These are phyloP conservation scores for Pyrocoelia pectoralis DNA, from an alignment of 2,888 invertebrate species.

Conservation along the genomic window DNA sequence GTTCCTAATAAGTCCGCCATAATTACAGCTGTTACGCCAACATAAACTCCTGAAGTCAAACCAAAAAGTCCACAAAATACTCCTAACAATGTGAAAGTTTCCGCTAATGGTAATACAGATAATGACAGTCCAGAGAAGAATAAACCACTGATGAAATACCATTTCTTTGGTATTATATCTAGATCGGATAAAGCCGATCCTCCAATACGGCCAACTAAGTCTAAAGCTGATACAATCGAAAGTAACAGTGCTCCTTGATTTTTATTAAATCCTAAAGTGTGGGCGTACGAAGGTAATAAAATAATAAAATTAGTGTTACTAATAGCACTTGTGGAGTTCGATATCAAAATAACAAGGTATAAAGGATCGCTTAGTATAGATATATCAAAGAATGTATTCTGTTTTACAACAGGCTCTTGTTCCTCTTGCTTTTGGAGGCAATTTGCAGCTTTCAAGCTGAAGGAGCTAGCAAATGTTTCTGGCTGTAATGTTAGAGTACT, in stretches of 20 bases:
- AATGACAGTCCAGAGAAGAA: slow-evolving; percentile 80
- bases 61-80: slow-evolving; percentile 81
- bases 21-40: slow-evolving; percentile 85
- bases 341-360: slow-evolving; percentile 82
- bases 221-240: slow-evolving; percentile 82
- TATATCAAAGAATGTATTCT: slow-evolving; percentile 74
- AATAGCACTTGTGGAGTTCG: slow-evolving; percentile 86
- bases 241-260: slow-evolving; percentile 75
- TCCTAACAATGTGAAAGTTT: slow-evolving; percentile 70
- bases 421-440: slow-evolving; percentile 59
- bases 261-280: slow-evolving; percentile 74
- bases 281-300: slow-evolving; percentile 79
- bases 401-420: slow-evolving; percentile 56
- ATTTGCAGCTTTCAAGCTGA: slow-evolving; percentile 65
- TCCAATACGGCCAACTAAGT: slow-evolving; percentile 84
- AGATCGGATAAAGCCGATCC: slow-evolving; percentile 85
- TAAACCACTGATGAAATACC: slow-evolving; percentile 83
- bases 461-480: slow-evolving; percentile 79
- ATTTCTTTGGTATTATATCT: slow-evolving; percentile 78
- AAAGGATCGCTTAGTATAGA: slow-evolving; percentile 78
- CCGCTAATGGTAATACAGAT: slow-evolving; percentile 73
- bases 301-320: slow-evolving; percentile 89
- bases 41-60: slow-evolving; percentile 83
- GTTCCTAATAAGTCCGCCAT: slow-evolving; percentile 89
- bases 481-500: slow-evolving; percentile 82